Conservation (phyloP, 2,113 vertebrate species). For the Porphyrio hochstetteri region DNA sequence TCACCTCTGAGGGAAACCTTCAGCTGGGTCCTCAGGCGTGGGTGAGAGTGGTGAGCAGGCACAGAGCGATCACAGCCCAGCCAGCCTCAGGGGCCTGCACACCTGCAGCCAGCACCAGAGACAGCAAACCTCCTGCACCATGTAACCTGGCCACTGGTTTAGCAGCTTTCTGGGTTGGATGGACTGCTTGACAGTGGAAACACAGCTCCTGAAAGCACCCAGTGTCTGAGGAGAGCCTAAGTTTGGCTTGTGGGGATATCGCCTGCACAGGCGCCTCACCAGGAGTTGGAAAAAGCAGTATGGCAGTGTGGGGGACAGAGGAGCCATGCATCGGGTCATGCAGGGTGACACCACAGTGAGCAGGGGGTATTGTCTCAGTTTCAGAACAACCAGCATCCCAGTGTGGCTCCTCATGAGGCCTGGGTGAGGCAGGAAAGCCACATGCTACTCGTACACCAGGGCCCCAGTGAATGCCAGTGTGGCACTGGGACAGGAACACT, state of each 20-base stretch:
- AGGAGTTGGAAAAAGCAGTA: constrained; percentile 61
- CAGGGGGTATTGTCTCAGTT: background rate
- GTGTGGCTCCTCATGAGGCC: background rate
- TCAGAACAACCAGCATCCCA: background rate
- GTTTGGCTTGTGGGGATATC: background rate
- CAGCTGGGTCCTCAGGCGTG: background rate
- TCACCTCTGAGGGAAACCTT: background rate
- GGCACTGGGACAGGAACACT: constrained; percentile 69
- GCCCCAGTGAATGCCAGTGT: constrained; percentile 77
- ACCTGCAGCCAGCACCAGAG: background rate
- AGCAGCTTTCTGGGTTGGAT: background rate
- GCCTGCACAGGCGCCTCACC: background rate
- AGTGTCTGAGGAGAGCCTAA: background rate
- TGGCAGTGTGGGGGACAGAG: background rate
- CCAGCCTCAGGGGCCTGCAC: background rate
- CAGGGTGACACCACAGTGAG: background rate
- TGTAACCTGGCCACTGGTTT: accelerated
- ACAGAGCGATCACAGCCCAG: background rate
- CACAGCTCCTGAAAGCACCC: background rate
- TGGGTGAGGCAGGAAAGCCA: constrained; percentile 23
- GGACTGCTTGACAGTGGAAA: background rate
- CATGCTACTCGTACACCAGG: constrained; percentile 85
- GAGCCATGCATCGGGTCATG: constrained; percentile 74
- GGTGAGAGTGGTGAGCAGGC: background rate
- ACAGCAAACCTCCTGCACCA: background rate